phyloP scores from a whole-genome alignment of 2,888 invertebrate genomes.

The Lepidochitona cinerea region DNA sequence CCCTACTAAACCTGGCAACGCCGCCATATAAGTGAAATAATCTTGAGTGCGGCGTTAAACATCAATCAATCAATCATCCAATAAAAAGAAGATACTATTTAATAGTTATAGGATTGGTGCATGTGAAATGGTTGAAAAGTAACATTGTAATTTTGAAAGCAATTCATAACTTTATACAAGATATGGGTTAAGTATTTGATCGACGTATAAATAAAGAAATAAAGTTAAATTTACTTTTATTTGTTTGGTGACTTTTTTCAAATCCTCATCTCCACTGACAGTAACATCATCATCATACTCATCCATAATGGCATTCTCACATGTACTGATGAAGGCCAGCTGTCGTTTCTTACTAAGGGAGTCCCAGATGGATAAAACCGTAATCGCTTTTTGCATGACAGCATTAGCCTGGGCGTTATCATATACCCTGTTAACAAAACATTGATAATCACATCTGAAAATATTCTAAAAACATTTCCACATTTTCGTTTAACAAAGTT shows the following conservation, averaged over 20 bases:
- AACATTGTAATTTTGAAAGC: too few relatives aligned
- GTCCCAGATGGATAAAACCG: slow-evolving; percentile 64
- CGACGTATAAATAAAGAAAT: neutral
- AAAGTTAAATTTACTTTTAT: slow-evolving; percentile 63
- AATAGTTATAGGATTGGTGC: too few relatives aligned
- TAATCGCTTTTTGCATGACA: slow-evolving; percentile 68
- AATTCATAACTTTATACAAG: too few relatives aligned
- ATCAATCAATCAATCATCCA: too few relatives aligned
- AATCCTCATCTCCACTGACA: slow-evolving; percentile 53
- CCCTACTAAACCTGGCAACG: too few relatives aligned
- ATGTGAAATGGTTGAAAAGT: too few relatives aligned
- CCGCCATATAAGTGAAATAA: too few relatives aligned
- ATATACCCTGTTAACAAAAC: slow-evolving; percentile 59
- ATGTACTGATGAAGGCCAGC: slow-evolving; percentile 48
- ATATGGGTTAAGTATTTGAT: neutral
- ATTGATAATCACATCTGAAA: too few relatives aligned
- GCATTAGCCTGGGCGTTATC: slow-evolving; percentile 70
- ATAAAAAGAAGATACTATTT: too few relatives aligned
- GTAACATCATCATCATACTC: slow-evolving; percentile 68
- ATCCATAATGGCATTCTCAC: slow-evolving; percentile 47
- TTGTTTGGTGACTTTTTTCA: slow-evolving; percentile 68
- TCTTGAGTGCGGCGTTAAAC: too few relatives aligned
- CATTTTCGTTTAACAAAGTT: too few relatives aligned
- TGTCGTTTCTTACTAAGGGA: slow-evolving; percentile 44
- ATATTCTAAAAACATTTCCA: too few relatives aligned